These are phyloP conservation scores for Siniperca obscura DNA, from an alignment of 2,797 vertebrate genomes.

Conservation along the genomic window DNA sequence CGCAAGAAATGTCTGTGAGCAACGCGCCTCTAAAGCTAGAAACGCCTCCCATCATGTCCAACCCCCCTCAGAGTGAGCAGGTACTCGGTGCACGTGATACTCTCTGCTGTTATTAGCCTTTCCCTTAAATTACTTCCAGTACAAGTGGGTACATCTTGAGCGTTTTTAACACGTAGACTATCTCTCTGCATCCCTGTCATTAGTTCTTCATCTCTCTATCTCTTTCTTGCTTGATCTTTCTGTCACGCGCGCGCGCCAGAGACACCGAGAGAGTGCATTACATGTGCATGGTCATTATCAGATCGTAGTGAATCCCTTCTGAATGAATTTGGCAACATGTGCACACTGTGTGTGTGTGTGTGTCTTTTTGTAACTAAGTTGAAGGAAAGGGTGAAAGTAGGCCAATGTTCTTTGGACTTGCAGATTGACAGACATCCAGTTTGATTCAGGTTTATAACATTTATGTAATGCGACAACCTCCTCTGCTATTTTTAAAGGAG, in stretches of 20 bases:
- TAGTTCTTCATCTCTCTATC: too few relatives aligned
- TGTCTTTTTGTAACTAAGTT: constrained; percentile 1
- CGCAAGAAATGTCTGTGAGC: constrained; percentile 8
- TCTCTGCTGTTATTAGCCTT: background rate
- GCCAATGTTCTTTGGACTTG: constrained; percentile 8
- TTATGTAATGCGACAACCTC: constrained; percentile 19
- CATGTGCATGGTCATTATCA: constrained; percentile 4
- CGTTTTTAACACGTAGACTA: background rate
- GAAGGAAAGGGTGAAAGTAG: constrained; percentile 18
- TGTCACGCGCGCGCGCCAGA: background rate
- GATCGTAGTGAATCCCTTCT: constrained; percentile 16
- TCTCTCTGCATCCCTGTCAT: background rate
- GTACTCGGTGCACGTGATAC: constrained; percentile 23
- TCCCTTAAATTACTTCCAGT: background rate
- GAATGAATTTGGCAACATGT: constrained; percentile 22
- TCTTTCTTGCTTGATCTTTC: background rate
- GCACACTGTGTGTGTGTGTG: too few relatives aligned
- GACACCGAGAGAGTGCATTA: background rate
- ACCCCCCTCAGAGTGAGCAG: constrained; percentile 38
- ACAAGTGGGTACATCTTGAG: background rate
- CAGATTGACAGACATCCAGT: constrained; percentile 21
- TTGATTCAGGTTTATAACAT: background rate
- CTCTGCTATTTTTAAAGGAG: background rate
- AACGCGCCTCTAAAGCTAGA: constrained; percentile 5
- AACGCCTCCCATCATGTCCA: constrained; percentile 52